phyloP scores from a whole-genome alignment of 2,113 vertebrate genomes.

The Platanista minor region DNA sequence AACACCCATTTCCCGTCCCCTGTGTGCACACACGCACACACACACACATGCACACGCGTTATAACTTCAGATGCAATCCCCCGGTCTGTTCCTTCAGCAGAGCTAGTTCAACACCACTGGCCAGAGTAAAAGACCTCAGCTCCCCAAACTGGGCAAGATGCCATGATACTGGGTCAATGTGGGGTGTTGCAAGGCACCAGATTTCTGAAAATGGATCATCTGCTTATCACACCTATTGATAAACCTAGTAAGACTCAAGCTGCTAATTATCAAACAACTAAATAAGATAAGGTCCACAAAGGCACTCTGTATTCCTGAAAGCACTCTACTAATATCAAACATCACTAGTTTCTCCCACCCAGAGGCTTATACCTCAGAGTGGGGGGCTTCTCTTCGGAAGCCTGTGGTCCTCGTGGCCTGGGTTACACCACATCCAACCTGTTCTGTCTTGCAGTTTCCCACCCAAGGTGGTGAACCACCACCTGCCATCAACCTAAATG shows the following conservation, averaged over 20 bases:
- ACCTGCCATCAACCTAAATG: background rate
- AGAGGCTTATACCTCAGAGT: background rate
- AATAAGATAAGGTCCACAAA: background rate
- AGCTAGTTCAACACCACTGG: background rate
- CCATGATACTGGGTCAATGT: background rate
- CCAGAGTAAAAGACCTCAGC: background rate
- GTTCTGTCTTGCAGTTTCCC: accelerated
- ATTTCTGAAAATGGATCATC: background rate
- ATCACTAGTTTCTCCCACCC: background rate
- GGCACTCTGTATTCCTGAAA: background rate
- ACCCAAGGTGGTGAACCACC: background rate
- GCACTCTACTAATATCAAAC: background rate
- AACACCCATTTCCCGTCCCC: background rate
- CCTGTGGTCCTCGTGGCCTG: background rate
- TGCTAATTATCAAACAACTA: background rate
- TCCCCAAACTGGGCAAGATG: background rate
- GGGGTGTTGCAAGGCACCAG: background rate
- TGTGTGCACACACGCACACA: accelerated
- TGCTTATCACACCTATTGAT: background rate
- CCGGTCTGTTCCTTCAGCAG: background rate
- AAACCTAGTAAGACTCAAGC: background rate
- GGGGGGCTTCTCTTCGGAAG: background rate
- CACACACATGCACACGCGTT: background rate
- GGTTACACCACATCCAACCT: no score
- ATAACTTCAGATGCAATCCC: background rate